phyloP scores from a whole-genome alignment of 2,113 vertebrate species.

The Enhydra lutris region DNA sequence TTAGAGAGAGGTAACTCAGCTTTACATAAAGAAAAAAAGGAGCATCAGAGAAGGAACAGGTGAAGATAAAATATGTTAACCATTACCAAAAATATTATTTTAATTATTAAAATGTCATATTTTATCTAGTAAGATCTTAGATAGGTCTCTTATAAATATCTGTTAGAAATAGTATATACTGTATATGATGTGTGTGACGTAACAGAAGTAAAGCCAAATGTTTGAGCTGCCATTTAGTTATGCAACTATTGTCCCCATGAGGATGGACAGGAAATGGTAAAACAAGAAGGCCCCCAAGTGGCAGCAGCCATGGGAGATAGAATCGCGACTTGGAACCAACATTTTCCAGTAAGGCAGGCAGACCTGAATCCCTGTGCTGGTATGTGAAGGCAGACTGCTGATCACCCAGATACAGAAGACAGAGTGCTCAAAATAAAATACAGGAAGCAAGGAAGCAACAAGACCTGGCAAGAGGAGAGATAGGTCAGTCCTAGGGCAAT shows the following conservation, averaged over 20 bases:
- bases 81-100: not conserved
- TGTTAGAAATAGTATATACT: not conserved
- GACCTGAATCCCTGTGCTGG: not conserved
- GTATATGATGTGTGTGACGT: not conserved
- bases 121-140: not conserved
- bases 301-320: not conserved
- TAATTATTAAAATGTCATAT: constrained; percentile 11
- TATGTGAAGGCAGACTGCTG: not conserved
- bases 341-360: not conserved
- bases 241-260: not conserved
- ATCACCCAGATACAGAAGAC: not conserved
- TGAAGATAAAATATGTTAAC: not conserved
- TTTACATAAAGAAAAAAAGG: not conserved
- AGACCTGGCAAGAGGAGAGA: not conserved
- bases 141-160: not conserved
- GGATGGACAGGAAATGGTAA: not conserved
- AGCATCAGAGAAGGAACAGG: not conserved
- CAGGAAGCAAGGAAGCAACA: constrained; percentile 37
- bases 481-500: constrained; percentile 58
- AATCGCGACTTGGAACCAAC: not conserved
- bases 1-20: not conserved
- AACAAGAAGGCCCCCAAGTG: constrained; percentile 53
- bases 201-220: not conserved
- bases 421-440: not conserved
- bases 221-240: not conserved